These are phyloP conservation scores for Enteromius treurensis DNA, from an alignment of 2,797 vertebrate species.

Conservation along the genomic window DNA sequence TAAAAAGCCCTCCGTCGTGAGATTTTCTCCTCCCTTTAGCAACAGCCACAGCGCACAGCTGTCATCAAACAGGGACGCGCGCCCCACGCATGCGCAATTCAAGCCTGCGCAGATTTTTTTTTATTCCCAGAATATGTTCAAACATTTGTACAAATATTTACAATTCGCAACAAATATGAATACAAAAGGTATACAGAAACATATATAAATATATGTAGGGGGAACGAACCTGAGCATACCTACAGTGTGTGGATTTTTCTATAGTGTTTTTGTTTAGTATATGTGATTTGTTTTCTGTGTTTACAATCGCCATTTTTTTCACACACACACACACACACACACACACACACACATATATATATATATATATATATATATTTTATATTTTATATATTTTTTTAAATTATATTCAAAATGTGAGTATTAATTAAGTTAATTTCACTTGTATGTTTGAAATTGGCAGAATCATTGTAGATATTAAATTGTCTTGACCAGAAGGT, in stretches of 20 bases:
- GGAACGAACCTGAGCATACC: not conserved
- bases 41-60: conserved; percentile 72
- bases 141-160: not conserved
- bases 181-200: not conserved
- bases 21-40: conserved; percentile 62
- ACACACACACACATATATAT: too few species aligned
- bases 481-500: not conserved
- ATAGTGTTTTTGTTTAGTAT: not conserved
- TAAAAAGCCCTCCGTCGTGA: conserved; percentile 41
- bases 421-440: not conserved
- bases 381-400: too few species aligned
- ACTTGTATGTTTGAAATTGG: not conserved
- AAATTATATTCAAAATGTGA: not conserved
- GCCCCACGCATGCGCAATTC: conserved; percentile 69
- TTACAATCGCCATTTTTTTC: not conserved
- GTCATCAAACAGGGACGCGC: conserved; percentile 78
- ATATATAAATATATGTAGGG: not conserved
- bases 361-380: not conserved
- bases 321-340: too few species aligned
- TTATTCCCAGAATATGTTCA: not conserved
- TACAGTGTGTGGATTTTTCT: not conserved
- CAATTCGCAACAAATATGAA: not conserved
- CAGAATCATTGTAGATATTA: not conserved
- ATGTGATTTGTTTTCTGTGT: not conserved
- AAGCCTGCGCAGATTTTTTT: not conserved